Conservation (phyloP, 2,113 vertebrate species). For the Recurvirostra avosetta region DNA sequence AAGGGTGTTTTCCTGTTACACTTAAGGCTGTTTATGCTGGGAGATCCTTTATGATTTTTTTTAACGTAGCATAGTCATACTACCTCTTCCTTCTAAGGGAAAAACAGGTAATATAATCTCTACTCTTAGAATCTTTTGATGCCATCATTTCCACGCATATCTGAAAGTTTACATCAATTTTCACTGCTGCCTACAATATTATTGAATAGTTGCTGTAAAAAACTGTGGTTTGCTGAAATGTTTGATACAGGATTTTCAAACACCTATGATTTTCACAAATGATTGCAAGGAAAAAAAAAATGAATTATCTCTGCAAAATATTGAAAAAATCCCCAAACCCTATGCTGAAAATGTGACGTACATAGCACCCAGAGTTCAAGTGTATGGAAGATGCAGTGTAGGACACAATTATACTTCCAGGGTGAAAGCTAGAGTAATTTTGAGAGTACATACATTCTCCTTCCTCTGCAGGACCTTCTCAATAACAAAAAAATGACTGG, state of each 20-base stretch:
- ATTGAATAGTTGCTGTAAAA: background rate
- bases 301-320: background rate
- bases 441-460: background rate
- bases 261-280: background rate
- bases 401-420: background rate
- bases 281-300: background rate
- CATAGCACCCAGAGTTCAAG: background rate
- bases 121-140: background rate
- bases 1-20: background rate
- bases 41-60: rapidly evolving
- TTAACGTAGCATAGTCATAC: background rate
- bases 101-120: background rate
- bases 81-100: background rate
- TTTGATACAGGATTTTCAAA: background rate
- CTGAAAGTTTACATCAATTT: background rate
- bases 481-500: background rate
- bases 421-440: background rate
- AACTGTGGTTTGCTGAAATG: background rate
- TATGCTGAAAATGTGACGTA: background rate
- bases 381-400: background rate
- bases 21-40: background rate
- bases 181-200: background rate
- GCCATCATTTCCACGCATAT: background rate
- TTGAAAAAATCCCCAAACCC: background rate
- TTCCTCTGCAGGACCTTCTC: background rate